A percentile compares a stretch with the other conserved stretches of the same genome.
Evolutionary conservation across 2,113 vertebrate genomes (phyloP).

Genomic region (Dissostichus mawsoni): DNA sequence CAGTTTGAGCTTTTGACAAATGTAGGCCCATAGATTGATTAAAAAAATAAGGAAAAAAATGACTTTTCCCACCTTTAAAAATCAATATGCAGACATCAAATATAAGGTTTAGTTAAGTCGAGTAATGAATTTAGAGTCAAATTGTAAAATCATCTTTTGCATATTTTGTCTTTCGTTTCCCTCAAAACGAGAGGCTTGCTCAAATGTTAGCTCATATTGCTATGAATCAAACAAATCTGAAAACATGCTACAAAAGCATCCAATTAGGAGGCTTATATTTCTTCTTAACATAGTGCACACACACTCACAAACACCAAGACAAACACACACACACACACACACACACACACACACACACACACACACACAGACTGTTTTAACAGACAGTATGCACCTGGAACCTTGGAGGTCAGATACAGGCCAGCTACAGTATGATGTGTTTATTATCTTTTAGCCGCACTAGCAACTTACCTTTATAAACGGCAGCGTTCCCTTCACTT

Average conservation of each 20-base stretch:
- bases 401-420: constrained; percentile 47
- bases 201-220: constrained; percentile 17
- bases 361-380: constrained; percentile 26
- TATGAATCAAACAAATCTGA: constrained; percentile 15
- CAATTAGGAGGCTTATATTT: constrained; percentile 46
- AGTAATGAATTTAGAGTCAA: too few relatives aligned
- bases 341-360: constrained; percentile 23
- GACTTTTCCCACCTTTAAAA: too few relatives aligned
- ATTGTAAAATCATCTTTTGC: too few relatives aligned
- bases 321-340: neutral
- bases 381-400: constrained; percentile 58
- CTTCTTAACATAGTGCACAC: constrained; percentile 4
- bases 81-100: neutral
- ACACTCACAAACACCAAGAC: neutral
- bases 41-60: neutral
- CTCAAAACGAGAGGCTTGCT: constrained; percentile 3
- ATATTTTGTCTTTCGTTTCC: constrained; percentile 16
- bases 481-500: neutral
- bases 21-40: constrained; percentile 10
- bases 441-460: neutral
- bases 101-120: neutral
- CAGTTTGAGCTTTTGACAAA: constrained; percentile 37
- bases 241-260: constrained; percentile 27
- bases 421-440: constrained; percentile 10
- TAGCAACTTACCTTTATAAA: neutral